Evolutionary conservation across 2,888 invertebrate genomes (phyloP).

Genomic region (Osedax fenrisi): DNA sequence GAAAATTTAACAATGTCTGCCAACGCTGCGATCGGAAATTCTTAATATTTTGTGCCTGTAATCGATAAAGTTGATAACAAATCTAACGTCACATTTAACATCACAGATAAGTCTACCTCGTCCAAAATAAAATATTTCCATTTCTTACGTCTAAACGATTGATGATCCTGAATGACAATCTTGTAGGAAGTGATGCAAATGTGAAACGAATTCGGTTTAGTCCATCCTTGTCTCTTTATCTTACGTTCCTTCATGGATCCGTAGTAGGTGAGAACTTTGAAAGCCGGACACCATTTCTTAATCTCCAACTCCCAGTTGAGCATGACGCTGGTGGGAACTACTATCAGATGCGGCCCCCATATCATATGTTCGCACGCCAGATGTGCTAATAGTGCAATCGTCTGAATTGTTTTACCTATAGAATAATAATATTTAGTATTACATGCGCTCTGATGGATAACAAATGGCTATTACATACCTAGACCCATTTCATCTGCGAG

Average conservation of each 20-base stretch:
- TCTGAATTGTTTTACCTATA: slow-evolving; percentile 71
- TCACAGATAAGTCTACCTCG: too few species aligned
- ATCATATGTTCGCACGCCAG: slow-evolving; percentile 59
- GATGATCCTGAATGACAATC: slow-evolving; percentile 92
- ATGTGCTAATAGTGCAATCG: slow-evolving; percentile 86
- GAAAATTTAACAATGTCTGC: slow-evolving; percentile 88
- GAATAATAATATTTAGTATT: too few species aligned
- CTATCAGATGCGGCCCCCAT: slow-evolving; percentile 97
- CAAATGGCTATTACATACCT: slow-evolving; percentile 52
- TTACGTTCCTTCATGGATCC: slow-evolving; percentile 83
- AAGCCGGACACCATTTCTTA: slow-evolving; percentile 98
- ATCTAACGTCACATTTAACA: too few species aligned
- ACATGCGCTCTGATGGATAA: too few species aligned
- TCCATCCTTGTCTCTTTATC: slow-evolving; percentile 66
- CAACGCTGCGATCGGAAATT: slow-evolving; percentile 97
- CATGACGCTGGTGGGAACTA: slow-evolving; percentile 98
- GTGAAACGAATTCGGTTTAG: slow-evolving; percentile 89
- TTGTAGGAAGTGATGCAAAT: slow-evolving; percentile 94
- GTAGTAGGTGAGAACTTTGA: slow-evolving; percentile 95
- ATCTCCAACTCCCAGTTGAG: slow-evolving; percentile 99
- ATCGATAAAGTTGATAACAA: too few species aligned
- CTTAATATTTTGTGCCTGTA: slow-evolving; percentile 90
- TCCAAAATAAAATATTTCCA: slow-evolving; percentile 97
- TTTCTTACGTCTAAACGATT: slow-evolving; percentile 85
- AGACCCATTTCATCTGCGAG: slow-evolving; percentile 99